phyloP scores from a whole-genome alignment of 2,888 invertebrate genomes.

The Craniophora ligustri region DNA sequence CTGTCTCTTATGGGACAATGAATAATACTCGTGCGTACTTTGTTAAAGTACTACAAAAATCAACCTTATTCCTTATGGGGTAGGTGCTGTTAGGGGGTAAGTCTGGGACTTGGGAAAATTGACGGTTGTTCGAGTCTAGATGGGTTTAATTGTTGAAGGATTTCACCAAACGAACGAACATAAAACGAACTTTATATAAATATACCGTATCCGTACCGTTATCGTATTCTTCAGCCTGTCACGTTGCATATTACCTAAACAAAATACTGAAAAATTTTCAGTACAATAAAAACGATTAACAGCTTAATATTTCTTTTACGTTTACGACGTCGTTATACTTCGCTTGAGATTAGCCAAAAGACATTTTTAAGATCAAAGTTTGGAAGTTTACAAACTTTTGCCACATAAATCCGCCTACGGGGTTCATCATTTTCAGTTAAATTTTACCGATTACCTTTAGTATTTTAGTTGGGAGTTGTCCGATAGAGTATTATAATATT shows the following conservation, averaged over 20 bases:
- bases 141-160: too few species aligned
- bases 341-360: constrained; percentile 12
- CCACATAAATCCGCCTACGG: constrained; percentile 7
- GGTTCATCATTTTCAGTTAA: constrained; percentile 19
- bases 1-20: constrained; percentile 8
- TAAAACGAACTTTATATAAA: too few species aligned
- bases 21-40: not conserved
- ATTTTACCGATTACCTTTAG: constrained; percentile 26
- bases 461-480: constrained; percentile 5
- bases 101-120: not conserved
- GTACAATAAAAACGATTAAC: constrained; percentile 5
- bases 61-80: not conserved
- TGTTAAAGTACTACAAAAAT: constrained; percentile 1
- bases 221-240: too few species aligned
- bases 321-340: constrained; percentile 29
- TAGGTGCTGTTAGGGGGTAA: not conserved
- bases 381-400: constrained; percentile 22
- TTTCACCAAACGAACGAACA: too few species aligned
- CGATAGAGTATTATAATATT: too few species aligned
- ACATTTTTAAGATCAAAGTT: constrained; percentile 31
- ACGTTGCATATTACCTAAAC: too few species aligned
- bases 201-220: too few species aligned
- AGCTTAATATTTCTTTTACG: constrained; percentile 36
- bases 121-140: too few species aligned
- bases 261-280: too few species aligned